phyloP scores from a whole-genome alignment of 2,113 vertebrate species.

The Podarcis raffonei region DNA sequence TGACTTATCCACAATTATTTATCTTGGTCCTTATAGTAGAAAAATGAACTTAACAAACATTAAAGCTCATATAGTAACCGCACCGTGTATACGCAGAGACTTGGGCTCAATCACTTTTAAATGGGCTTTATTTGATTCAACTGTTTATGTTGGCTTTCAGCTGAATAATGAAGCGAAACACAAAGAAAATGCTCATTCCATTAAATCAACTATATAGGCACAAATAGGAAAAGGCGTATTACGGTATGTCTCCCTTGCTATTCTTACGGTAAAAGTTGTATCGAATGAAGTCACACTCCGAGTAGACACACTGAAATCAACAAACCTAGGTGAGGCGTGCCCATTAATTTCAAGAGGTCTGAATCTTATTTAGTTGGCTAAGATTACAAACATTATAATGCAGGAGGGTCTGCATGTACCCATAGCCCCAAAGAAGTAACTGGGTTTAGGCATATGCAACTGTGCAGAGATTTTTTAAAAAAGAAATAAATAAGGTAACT shows the following conservation, averaged over 20 bases:
- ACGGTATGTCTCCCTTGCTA: neutral
- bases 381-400: neutral
- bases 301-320: too few relatives aligned
- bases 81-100: neutral
- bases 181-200: neutral
- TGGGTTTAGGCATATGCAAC: neutral
- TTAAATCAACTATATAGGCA: neutral
- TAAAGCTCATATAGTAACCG: neutral
- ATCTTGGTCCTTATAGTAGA: neutral
- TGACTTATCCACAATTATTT: neutral
- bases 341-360: too few relatives aligned
- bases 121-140: neutral
- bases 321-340: too few relatives aligned
- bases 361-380: too few relatives aligned
- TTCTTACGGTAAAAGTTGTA: neutral
- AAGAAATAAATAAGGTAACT: constrained; percentile 56
- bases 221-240: neutral
- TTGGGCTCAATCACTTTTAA: neutral
- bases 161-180: neutral
- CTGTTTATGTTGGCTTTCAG: neutral
- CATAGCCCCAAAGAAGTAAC: neutral
- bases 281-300: too few relatives aligned
- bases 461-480: neutral
- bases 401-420: neutral
- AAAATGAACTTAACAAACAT: neutral